Evolutionary conservation across 2,113 vertebrate genomes (phyloP).

Genomic region (Dipodomys ordii): DNA sequence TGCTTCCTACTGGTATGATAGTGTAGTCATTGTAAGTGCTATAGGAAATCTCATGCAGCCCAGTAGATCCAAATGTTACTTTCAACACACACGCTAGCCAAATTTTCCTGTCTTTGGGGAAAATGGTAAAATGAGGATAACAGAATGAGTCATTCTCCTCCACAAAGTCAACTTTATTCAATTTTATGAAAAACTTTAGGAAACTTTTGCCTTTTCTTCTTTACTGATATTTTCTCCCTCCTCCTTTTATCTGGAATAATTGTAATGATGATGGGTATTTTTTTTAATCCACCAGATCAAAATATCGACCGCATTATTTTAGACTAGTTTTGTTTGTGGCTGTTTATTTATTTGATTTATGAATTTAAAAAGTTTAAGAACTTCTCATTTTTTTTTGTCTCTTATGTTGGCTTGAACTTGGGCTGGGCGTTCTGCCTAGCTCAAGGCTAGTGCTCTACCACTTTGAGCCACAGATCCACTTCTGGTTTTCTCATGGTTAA

Average conservation of each 20-base stretch:
- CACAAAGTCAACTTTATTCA: conserved; percentile 13
- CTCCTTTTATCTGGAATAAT: conserved; percentile 16
- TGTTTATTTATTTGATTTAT: conserved; percentile 12
- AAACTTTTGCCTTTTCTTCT: not conserved
- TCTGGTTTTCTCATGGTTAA: no score
- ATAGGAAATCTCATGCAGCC: not conserved
- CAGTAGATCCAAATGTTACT: not conserved
- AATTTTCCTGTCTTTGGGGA: conserved; percentile 10
- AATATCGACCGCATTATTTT: not conserved
- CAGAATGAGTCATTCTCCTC: not conserved
- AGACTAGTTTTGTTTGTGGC: conserved; percentile 23
- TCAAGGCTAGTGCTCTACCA: no score
- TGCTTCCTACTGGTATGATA: not conserved
- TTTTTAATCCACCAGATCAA: not conserved
- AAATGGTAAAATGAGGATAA: not conserved
- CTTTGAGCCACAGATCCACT: no score
- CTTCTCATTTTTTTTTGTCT: no score
- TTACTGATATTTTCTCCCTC: not conserved
- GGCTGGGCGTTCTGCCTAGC: no score
- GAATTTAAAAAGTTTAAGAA: conserved; percentile 22
- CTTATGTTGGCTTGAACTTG: no score
- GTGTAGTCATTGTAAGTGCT: not conserved
- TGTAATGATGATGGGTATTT: not conserved
- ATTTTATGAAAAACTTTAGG: conserved; percentile 1
- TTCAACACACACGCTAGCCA: not conserved